Percentiles rank a stretch among this genome's conserved stretches.
Conservation (phyloP, 2,797 vertebrate genomes). For the Poeciliopsis presidionis region DNA sequence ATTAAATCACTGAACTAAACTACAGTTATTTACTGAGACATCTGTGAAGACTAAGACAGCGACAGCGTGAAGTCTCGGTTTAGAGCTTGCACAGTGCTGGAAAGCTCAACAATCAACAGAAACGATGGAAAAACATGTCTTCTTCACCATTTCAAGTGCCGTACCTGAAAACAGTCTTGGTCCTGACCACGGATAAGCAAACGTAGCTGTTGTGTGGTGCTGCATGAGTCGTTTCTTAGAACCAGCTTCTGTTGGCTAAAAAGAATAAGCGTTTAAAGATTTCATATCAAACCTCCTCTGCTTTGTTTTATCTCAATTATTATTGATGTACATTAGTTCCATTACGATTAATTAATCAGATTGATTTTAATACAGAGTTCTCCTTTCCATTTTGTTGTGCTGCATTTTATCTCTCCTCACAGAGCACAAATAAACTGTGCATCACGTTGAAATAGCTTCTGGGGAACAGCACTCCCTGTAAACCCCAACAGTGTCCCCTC, state of each 20-base stretch:
- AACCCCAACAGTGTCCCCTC: slow-evolving; percentile 51
- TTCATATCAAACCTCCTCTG: neutral
- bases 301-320: neutral
- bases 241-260: slow-evolving; percentile 91
- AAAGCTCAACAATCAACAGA: neutral
- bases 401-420: slow-evolving; percentile 21
- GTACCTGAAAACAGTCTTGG: slow-evolving; percentile 97
- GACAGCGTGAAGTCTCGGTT: neutral
- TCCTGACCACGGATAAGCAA: slow-evolving; percentile 93
- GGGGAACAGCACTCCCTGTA: slow-evolving; percentile 55
- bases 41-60: too few relatives aligned
- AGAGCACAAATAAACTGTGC: slow-evolving; percentile 56
- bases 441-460: slow-evolving; percentile 66
- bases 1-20: neutral
- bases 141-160: neutral
- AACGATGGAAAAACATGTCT: neutral
- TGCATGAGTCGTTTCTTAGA: slow-evolving; percentile 89
- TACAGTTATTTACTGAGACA: neutral
- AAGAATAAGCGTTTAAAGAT: neutral
- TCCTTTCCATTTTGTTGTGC: neutral
- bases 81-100: neutral
- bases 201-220: slow-evolving; percentile 85
- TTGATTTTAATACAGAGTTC: slow-evolving; percentile 24
- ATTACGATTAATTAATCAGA: slow-evolving; percentile 3
- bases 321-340: neutral